These are phyloP conservation scores for Calliopsis andreniformis DNA, from an alignment of 1,140 invertebrate species.

Conservation along the genomic window DNA sequence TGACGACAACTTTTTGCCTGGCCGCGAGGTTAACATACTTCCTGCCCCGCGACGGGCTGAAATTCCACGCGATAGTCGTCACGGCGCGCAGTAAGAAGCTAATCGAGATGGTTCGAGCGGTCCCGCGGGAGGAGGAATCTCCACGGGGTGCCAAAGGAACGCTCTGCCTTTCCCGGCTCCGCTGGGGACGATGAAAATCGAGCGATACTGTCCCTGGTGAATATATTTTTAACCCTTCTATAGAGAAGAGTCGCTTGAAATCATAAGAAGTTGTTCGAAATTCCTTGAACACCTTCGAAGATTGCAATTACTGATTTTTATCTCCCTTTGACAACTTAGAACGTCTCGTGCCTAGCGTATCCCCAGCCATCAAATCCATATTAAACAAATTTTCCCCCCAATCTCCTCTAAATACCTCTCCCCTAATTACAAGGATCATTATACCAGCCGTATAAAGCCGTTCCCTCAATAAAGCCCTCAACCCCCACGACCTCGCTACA, in stretches of 20 bases:
- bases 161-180: constrained; percentile 27
- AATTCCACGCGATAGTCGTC: constrained; percentile 66
- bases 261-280: no score
- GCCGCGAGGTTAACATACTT: constrained; percentile 62
- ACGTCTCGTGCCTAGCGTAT: no score
- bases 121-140: constrained; percentile 41
- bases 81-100: constrained; percentile 60
- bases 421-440: constrained; percentile 2
- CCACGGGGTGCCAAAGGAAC: constrained; percentile 45
- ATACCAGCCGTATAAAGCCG: background rate
- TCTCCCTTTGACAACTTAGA: no score
- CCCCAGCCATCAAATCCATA: no score
- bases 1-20: constrained; percentile 58
- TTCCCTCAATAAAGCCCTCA: background rate
- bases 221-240: background rate
- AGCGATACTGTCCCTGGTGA: background rate
- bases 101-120: constrained; percentile 41
- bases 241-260: no score
- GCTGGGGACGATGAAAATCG: constrained; percentile 24
- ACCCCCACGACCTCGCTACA: background rate
- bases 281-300: no score
- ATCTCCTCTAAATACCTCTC: no score
- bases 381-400: no score
- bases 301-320: no score
- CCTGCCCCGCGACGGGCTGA: constrained; percentile 58